phyloP scores from a whole-genome alignment of 1,140 invertebrate genomes.

The Diplogasteroides magnus region DNA sequence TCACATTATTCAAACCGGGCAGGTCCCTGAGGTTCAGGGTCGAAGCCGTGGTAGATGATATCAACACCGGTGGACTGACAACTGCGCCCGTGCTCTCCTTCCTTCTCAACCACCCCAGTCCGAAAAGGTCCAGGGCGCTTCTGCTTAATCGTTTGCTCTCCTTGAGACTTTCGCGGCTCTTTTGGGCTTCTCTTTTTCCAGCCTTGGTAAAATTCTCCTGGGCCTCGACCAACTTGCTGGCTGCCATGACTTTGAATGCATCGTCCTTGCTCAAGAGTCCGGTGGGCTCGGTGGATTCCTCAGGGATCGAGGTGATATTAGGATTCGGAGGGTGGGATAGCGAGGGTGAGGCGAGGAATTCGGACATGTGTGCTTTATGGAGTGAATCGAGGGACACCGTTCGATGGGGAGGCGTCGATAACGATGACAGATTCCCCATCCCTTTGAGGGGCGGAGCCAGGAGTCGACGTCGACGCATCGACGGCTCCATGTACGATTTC shows the following conservation, averaged over 20 bases:
- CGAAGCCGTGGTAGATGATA: not conserved
- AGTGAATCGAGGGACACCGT: no score
- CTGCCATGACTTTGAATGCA: conserved; percentile 27
- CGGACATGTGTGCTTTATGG: no score
- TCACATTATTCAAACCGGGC: no score
- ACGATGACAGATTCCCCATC: conserved; percentile 14
- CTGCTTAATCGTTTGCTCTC: conserved; percentile 1
- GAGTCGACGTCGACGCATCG: no score
- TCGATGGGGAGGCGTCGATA: no score
- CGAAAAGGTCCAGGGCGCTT: conserved; percentile 1
- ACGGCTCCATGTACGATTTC: no score
- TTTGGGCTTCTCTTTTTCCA: not conserved
- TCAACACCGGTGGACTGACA: not conserved
- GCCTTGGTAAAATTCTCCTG: conserved; percentile 26
- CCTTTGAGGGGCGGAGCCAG: not conserved
- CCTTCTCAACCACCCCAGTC: conserved; percentile 6
- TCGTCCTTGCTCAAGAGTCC: conserved; percentile 19
- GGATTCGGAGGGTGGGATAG: not conserved
- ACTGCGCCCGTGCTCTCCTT: not conserved
- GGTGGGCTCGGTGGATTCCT: not conserved
- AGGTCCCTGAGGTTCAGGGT: not conserved
- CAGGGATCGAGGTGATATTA: not conserved
- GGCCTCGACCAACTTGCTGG: conserved; percentile 17
- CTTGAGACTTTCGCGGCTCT: conserved; percentile 3
- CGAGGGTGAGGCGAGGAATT: not conserved